phyloP scores from a whole-genome alignment of 2,888 invertebrate species.

The Calameuta pallipes region DNA sequence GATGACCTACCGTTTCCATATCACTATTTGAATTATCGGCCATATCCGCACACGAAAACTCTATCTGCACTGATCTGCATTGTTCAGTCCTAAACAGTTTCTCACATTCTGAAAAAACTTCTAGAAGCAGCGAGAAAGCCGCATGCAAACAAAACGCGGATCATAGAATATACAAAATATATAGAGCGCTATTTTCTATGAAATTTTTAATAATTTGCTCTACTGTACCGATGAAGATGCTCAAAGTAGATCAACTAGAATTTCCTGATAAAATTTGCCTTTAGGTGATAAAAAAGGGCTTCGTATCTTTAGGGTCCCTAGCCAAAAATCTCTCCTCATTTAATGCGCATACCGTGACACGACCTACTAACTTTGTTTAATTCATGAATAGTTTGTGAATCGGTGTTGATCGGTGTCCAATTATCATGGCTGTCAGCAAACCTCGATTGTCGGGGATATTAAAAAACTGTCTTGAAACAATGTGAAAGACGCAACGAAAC shows the following conservation, averaged over 20 bases:
- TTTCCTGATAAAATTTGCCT: too few relatives aligned
- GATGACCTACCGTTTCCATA: slow-evolving; percentile 33
- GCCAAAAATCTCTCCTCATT: too few relatives aligned
- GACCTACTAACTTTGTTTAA: background rate
- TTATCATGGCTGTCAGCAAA: slow-evolving; percentile 20
- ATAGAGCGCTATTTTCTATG: background rate
- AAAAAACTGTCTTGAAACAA: slow-evolving; percentile 25
- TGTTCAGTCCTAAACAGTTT: slow-evolving; percentile 14
- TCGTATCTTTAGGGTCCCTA: too few relatives aligned
- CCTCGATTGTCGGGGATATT: slow-evolving; percentile 12
- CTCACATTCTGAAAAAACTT: slow-evolving; percentile 28
- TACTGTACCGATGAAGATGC: too few relatives aligned
- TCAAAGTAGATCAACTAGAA: too few relatives aligned
- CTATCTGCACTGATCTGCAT: slow-evolving; percentile 7
- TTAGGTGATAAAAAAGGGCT: too few relatives aligned
- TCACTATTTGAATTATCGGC: slow-evolving; percentile 31
- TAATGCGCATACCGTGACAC: background rate
- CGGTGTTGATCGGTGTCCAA: background rate
- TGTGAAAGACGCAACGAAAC: slow-evolving; percentile 21
- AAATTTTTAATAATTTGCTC: too few relatives aligned
- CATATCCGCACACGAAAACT: slow-evolving; percentile 29
- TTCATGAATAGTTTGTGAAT: background rate
- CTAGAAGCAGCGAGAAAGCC: slow-evolving; percentile 35
- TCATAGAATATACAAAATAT: background rate
- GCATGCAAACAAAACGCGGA: slow-evolving; percentile 4